Evolutionary conservation across 1,140 invertebrate species (phyloP), one percentile per base, ranked within the genome.

Genomic region (Pentalonia nigronervosa): DNA sequence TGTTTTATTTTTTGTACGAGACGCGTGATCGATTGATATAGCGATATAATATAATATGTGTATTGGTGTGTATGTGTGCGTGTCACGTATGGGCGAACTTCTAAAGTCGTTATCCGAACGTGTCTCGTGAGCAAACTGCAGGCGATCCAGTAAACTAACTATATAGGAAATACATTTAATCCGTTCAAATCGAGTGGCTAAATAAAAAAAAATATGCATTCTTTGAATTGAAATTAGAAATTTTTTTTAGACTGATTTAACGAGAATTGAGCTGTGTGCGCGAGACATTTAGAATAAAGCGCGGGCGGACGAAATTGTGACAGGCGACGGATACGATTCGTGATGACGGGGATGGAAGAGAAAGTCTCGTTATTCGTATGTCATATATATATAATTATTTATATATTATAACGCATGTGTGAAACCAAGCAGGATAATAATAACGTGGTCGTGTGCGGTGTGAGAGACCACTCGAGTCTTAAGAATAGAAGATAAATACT

Each of bases 311-410:
- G 14, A 84, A 93, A 93, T 67, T 50, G 76, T 86, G 47, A 86
- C 81, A 56, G 91, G 34, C 81, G 91, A 53, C 48, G 41, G 34
- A 56, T 84, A 86, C 7, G 91, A 41, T 93, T 93, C 81, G 91
- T 93, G 91, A 93, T 93, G 50, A 86, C 30, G 48, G 91, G 91
- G 91, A 86, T 86, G 91, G 81, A 53, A 84, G 91, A 93, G 91
- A 93, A 93, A 93, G 91, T 86, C 45, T 86, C 48, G 36, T 48
- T 50, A 45, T 23, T 86, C 81, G 41, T 84, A 48, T 41, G 23
- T 83, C 4, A 11, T 45, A 25, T 50, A 81, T 14, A 30, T 30
- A 60, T 41, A 41, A n/a, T n/a, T 41, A 41, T 41, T 2, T 34
- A 34, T 76, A 67, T 67, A 67, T 76, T 76, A 76, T 47, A 47